A percentile compares a stretch with the other conserved stretches of the same genome.
Evolutionary conservation across 2,113 vertebrate species (phyloP).

Genomic region (Globicephala melas): DNA sequence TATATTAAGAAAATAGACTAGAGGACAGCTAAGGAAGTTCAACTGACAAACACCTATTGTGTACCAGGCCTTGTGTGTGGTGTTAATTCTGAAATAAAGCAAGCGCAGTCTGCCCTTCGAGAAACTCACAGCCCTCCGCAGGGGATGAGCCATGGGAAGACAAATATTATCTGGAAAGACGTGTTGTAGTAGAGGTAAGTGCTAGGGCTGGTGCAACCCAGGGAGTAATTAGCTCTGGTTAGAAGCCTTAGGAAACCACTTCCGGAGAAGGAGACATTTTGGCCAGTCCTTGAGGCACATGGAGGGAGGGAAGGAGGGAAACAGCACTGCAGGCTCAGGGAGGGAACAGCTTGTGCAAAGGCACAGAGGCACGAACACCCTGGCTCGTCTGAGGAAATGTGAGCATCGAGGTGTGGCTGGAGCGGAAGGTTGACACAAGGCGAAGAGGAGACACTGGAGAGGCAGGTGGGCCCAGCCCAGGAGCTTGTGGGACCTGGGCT

Average conservation of each 20-base stretch:
- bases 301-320: neutral
- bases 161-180: neutral
- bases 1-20: neutral
- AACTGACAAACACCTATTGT: neutral
- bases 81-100: neutral
- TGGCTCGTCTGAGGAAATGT: rapidly evolving
- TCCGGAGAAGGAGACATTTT: neutral
- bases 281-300: neutral
- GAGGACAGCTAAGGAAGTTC: neutral
- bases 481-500: rapidly evolving
- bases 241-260: neutral
- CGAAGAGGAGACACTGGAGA: neutral
- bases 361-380: rapidly evolving
- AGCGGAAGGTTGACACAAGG: neutral
- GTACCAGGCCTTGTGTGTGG: neutral
- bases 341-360: rapidly evolving
- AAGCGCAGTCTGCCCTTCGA: neutral
- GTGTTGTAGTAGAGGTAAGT: neutral
- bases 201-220: neutral
- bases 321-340: too few relatives aligned
- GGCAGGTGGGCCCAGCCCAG: neutral
- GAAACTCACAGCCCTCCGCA: neutral
- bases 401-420: neutral
- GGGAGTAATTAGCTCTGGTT: neutral
- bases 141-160: neutral